Evolutionary conservation across 2,113 vertebrate genomes (phyloP), one percentile per base, ranked within the genome.

Genomic region (Holacanthus passer): DNA sequence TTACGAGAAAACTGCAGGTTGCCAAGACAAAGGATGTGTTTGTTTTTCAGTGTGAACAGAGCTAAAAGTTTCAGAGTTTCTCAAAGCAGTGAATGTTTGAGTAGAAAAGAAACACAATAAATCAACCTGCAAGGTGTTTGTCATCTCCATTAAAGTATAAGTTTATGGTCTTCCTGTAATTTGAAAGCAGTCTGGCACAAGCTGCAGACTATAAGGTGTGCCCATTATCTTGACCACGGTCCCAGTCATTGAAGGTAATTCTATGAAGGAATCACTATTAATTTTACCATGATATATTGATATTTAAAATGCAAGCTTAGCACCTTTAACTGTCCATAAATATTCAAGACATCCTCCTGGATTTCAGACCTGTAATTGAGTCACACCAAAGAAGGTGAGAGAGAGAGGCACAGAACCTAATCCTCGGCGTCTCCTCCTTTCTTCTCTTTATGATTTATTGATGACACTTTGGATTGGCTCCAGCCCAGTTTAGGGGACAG

Each of bases 391-490:
- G 74, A 47, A 78, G 73, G 14, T 10, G 37, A 81, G 64, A 72
- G 29, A 72, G 29, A 86, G 68, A 77, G 72, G 62, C 31, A 39
- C n/a, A 63, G 60, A 85, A 62, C 37, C 60, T 35, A 47, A 56
- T 75, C 74, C 72, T 31, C 20, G 39, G 67, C 13, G 56, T 56
- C 53, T 17, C 58, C 63, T 75, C 53, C 64, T 84, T 81, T 86
- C 67, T 81, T 79, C 87, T 70, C 56, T 27, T 63, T 8, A 79
- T 92, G 79, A 92, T 83, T 93, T 89, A 93, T 92, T 89, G 69
- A 90, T 81, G 85, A 65, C 74, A 50, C 76, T 82, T 85, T 84
- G 86, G 83, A 66, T 70, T 17, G 1, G n/a, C 35, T 91, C 84
- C 90, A 90, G 72, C 55, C 14, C 47, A 62, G 59, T 77, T 75